Base-by-base conservation (phyloP, 2,888 invertebrate genomes). In the Caenorhabditis macrosperma region DNA sequence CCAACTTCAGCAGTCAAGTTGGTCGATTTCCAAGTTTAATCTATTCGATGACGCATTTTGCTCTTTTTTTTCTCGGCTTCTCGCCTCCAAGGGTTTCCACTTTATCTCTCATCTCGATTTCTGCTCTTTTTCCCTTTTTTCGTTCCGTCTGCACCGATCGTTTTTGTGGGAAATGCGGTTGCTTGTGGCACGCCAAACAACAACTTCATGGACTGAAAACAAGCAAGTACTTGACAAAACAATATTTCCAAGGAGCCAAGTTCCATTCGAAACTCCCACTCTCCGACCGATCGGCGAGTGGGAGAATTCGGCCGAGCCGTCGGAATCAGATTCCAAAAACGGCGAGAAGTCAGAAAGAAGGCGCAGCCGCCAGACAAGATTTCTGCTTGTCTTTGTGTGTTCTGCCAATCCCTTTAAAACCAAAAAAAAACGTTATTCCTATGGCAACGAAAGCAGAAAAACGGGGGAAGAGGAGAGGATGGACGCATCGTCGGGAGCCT, bases 371-470 rank as follows among this genome's bases (percentile, higher is more conserved):
- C 46, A 24, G 9, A 48, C 24, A 24, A 26, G 24, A 15, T 28
- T 52, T 52, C n/a, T 1, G 1, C 28, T 24, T 52, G n/a, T 26
- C 28, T 28, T 22, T n/a, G 26, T 46, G n/a, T n/a, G n/a, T 54
- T 64, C 64, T 33, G 30, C 35, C 35, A 12, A 12, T 50, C 33
- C 22, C 50, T 50, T 50, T 26, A 22, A 63, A 41, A 63, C 24
- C 28, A 7, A 9, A 3, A 33, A 35, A 55, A 55, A 55, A 55
- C 26, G 59, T 59, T 38, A 59, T 59, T 59, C 22, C 59, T 59
- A 59, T 59, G 59, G 59, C 41, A 59, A 59, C 59, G 26, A 26
- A 26, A 20, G 33, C 52, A 26, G 52, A 15, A 52, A 52, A 35
- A 33, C 20, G 35, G 12, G 52, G 15, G 7, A 48, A 48, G 22